phyloP scores from a whole-genome alignment of 2,888 invertebrate species.

The Lagria hirta region DNA sequence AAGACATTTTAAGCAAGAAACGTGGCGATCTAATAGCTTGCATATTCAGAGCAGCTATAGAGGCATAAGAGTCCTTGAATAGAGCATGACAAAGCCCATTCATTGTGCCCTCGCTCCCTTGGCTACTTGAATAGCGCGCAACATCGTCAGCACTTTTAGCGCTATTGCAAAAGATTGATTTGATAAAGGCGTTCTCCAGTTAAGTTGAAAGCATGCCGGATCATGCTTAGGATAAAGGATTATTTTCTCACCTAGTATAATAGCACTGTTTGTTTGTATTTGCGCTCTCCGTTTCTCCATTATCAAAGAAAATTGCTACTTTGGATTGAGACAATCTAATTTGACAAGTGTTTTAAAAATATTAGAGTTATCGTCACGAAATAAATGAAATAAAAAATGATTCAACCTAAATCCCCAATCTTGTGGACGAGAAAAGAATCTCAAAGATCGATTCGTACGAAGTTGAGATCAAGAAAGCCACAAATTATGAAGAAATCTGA shows the following conservation, averaged over 20 bases:
- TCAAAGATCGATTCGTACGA: slow-evolving; percentile 17
- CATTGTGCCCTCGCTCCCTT: slow-evolving; percentile 43
- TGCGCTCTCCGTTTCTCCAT: neutral
- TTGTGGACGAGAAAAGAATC: slow-evolving; percentile 16
- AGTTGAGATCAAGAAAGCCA: slow-evolving; percentile 25
- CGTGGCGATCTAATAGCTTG: slow-evolving; percentile 30
- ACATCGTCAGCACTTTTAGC: slow-evolving; percentile 51
- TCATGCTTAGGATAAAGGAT: slow-evolving; percentile 38
- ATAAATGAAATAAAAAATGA: slow-evolving; percentile 14
- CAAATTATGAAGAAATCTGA: slow-evolving; percentile 28
- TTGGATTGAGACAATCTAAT: neutral
- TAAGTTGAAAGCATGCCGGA: slow-evolving; percentile 40
- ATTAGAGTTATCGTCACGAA: slow-evolving; percentile 17
- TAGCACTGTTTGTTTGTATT: slow-evolving; percentile 27
- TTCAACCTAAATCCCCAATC: slow-evolving; percentile 24
- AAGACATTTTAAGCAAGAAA: slow-evolving; percentile 14
- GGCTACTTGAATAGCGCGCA: slow-evolving; percentile 49
- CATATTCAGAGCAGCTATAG: slow-evolving; percentile 39
- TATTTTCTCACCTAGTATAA: slow-evolving; percentile 38
- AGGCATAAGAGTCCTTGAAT: slow-evolving; percentile 42
- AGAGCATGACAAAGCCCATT: slow-evolving; percentile 47
- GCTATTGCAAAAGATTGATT: slow-evolving; percentile 52
- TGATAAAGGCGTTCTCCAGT: slow-evolving; percentile 51
- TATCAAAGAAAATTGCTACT: neutral
- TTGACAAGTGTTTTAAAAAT: neutral